Conservation (phyloP, 2,888 invertebrate species). For the Andricus quercusramuli region DNA sequence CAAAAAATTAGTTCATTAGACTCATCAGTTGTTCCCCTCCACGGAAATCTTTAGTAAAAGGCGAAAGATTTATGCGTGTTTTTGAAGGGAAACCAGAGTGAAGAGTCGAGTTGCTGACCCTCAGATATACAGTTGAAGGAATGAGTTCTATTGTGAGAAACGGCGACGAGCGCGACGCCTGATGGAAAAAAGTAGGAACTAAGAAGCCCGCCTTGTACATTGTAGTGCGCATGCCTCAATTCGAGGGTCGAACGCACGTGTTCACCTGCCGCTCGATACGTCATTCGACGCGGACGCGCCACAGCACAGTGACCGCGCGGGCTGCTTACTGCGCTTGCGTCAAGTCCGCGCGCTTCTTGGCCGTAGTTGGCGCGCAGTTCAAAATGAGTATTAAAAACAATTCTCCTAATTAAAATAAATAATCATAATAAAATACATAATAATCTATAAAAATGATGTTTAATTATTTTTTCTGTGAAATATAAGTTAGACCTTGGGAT, state of each 20-base stretch:
- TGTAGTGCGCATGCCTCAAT: neutral
- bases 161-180: neutral
- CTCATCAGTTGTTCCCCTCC: slow-evolving; percentile 71
- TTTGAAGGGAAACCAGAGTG: slow-evolving; percentile 78
- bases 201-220: neutral
- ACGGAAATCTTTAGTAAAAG: slow-evolving; percentile 80
- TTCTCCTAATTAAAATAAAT: too few species aligned
- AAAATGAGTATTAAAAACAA: too few species aligned
- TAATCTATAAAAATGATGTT: too few species aligned
- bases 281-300: too few species aligned
- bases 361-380: too few species aligned
- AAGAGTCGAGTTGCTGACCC: neutral
- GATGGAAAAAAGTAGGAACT: neutral
- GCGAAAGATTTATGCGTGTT: slow-evolving; percentile 79
- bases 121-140: neutral
- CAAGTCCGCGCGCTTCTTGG: too few species aligned
- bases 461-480: too few species aligned
- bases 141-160: neutral
- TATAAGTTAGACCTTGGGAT: too few species aligned
- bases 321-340: too few species aligned
- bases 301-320: too few species aligned
- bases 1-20: slow-evolving; percentile 16
- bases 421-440: too few species aligned
- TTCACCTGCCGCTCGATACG: neutral
- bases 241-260: too few species aligned